A percentile compares a stretch with the other conserved stretches of the same genome.
Conservation (phyloP, 2,797 vertebrate species). For the Oreochromis mossambicus region DNA sequence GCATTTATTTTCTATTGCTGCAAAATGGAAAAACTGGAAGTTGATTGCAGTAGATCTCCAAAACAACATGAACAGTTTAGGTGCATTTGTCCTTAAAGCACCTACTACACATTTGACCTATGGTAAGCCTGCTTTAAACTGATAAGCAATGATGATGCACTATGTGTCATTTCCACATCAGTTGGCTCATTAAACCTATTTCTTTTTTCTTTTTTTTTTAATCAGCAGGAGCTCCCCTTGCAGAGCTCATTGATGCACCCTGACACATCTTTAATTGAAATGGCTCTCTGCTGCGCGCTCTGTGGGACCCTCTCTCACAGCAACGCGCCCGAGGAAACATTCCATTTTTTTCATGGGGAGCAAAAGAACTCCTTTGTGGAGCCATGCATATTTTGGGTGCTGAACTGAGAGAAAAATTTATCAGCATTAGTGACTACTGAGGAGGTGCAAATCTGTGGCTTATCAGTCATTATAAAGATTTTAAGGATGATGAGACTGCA, state of each 20-base stretch:
- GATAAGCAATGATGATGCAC: background rate
- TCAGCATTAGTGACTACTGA: background rate
- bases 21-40: background rate
- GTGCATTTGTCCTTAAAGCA: background rate
- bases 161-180: background rate
- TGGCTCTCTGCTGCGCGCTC: background rate
- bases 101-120: background rate
- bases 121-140: background rate
- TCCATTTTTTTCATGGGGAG: background rate
- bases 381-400: background rate
- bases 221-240: background rate
- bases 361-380: background rate
- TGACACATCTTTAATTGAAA: conserved; percentile 34
- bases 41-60: background rate
- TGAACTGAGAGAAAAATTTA: background rate
- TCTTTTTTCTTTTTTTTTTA: background rate
- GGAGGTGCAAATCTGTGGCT: background rate
- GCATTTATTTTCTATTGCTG: background rate
- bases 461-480: background rate
- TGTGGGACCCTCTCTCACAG: background rate
- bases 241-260: background rate
- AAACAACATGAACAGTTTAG: background rate
- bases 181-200: background rate
- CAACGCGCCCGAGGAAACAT: background rate
- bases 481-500: background rate